Base-by-base conservation (phyloP, 2,888 invertebrate genomes). In the Hypomecis punctinalis region DNA sequence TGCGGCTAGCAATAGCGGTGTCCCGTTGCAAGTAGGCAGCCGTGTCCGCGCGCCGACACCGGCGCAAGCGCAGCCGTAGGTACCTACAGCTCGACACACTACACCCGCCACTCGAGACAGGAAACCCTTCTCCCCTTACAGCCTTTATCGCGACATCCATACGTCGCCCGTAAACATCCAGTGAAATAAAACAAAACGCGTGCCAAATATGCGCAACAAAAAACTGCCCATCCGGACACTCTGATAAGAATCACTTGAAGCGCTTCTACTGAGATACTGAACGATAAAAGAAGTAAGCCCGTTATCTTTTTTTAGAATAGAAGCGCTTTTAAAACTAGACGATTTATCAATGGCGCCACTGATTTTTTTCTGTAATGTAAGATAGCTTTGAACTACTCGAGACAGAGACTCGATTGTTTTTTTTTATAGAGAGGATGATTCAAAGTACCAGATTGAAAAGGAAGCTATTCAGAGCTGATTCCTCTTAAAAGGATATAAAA, bases 21-120 rank as follows among this genome's bases (percentile, higher is more conserved):
- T 87, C 84, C 84, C 85, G 85, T 90, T 89, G 84, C 82, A 78
- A 73, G 75, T 76, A 75, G 73, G 74, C 66, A 71, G 67, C 54
- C 59, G 53, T 67, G 70, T 70, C 67, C 65, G 60, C 67, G 70
- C 73, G 53, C 33, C 33, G 48, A 42, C 42, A 35, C 54, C 11
- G 40, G n/a, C 43, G 33, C 7, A 40, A 13, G 11, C 49, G 42
- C 57, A 7, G 13, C 33, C 61, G 69, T 68, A 63, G 64, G 71
- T 69, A 64, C 73, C 61, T 56, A 62, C 59, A 63, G 55, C 54
- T 69, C 75, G 77, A 74, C 72, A 80, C 70, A 72, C 68, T 72
- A 81, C 77, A 76, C 80, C 76, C 70, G 76, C 73, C 63, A 72
- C 67, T 66, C 73, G 69, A 68, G 74, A 77, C 82, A 86, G 85